Evolutionary conservation across 2,113 vertebrate genomes (phyloP).

Genomic region (Sinocyclocheilus anophthalmus): DNA sequence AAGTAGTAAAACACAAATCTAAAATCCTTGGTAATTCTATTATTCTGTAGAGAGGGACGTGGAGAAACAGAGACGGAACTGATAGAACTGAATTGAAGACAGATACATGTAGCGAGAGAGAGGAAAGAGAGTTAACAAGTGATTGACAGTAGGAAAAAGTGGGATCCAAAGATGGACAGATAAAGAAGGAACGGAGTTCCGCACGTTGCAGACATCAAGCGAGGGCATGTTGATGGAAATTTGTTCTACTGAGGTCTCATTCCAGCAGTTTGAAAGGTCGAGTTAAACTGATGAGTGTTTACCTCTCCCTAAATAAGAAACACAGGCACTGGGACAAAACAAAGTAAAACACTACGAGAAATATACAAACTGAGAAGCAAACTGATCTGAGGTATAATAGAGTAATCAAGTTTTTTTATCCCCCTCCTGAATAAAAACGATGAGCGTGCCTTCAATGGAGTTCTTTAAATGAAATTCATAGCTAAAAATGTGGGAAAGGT

Average conservation of each 20-base stretch:
- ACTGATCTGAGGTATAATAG: not conserved
- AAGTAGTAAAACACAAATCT: conserved; percentile 63
- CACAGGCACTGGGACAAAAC: conserved; percentile 39
- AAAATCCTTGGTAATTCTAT: conserved; percentile 64
- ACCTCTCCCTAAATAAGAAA: conserved; percentile 41
- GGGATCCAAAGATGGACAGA: not conserved
- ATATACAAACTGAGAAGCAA: conserved; percentile 24
- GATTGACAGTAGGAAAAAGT: conserved; percentile 36
- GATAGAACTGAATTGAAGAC: conserved; percentile 31
- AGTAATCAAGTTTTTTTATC: conserved; percentile 18
- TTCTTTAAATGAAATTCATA: not conserved
- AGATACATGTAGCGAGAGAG: conserved; percentile 11
- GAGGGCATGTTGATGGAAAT: conserved; percentile 25
- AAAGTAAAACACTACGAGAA: conserved; percentile 23
- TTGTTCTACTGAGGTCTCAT: conserved; percentile 39
- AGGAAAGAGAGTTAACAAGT: conserved; percentile 10
- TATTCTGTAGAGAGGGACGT: conserved; percentile 59
- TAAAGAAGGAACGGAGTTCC: conserved; percentile 4
- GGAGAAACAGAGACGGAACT: conserved; percentile 52
- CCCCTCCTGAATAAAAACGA: not conserved
- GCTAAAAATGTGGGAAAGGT: not conserved
- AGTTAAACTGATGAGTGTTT: conserved; percentile 32
- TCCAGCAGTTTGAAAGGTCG: conserved; percentile 27
- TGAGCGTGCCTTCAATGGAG: not conserved
- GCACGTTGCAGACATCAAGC: conserved; percentile 23